Conservation (phyloP, 2,888 invertebrate genomes). For the Tenthredo scrophulariae region DNA sequence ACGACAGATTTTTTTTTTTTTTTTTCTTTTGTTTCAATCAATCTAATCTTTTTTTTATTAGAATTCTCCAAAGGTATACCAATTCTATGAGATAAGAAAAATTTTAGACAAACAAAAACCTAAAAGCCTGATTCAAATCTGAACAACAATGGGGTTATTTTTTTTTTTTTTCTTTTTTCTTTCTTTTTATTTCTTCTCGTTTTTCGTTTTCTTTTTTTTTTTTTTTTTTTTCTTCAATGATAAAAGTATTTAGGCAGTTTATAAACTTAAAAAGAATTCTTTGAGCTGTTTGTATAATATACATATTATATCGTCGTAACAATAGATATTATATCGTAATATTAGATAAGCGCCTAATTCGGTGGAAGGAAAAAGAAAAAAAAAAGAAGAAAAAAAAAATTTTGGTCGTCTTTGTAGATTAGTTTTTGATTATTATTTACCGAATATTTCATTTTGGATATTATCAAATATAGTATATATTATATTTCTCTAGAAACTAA, state of each 20-base stretch:
- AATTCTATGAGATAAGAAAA: too few relatives aligned
- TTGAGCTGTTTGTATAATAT: background rate
- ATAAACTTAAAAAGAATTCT: background rate
- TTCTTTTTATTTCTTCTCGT: background rate
- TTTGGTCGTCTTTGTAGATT: background rate
- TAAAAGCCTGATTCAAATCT: background rate
- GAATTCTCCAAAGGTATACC: background rate
- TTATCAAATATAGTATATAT: background rate
- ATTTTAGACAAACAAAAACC: background rate
- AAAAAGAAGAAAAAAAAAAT: background rate
- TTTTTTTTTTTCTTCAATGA: background rate
- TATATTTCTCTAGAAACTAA: background rate
- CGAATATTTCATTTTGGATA: background rate
- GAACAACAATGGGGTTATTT: background rate
- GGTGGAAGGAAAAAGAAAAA: background rate
- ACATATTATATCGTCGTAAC: background rate
- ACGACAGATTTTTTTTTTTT: too few relatives aligned
- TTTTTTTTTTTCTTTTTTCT: background rate
- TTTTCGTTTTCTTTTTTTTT: background rate
- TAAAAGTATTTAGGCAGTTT: background rate
- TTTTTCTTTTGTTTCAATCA: too few relatives aligned
- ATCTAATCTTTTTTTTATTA: too few relatives aligned
- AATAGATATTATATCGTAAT: slow-evolving; percentile 8
- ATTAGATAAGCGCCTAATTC: background rate
- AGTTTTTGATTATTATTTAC: background rate